Percentiles rank a stretch among this genome's conserved stretches.
Evolutionary conservation across 2,797 vertebrate species (phyloP).

Genomic region (Gymnopithys bicolor): DNA sequence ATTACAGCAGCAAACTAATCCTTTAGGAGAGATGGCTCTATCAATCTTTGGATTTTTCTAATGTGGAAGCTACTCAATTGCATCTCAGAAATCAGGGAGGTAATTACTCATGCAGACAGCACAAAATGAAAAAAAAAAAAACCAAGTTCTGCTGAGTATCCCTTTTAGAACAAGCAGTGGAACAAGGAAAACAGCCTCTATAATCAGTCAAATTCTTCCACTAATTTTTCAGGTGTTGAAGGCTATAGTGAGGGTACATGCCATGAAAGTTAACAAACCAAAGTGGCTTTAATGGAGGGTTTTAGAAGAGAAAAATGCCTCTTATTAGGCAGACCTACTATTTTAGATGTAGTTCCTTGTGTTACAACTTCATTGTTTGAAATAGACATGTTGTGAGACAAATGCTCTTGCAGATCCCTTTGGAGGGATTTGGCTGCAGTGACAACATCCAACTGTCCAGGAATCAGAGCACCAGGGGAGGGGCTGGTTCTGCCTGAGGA

Average conservation of each 20-base stretch:
- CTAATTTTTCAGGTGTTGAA: conserved; percentile 95
- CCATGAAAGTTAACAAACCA: conserved; percentile 84
- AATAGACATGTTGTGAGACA: background rate
- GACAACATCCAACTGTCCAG: background rate
- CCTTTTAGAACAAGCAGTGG: conserved; percentile 87
- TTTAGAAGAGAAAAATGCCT: conserved; percentile 66
- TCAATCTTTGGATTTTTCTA: conserved; percentile 91
- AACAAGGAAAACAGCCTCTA: conserved; percentile 86
- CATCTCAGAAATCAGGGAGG: conserved; percentile 94
- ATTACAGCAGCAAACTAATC: conserved; percentile 86
- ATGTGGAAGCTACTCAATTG: conserved; percentile 88
- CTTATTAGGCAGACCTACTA: conserved; percentile 60
- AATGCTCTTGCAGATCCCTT: background rate
- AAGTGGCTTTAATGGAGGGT: conserved; percentile 70
- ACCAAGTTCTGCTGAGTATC: conserved; percentile 93
- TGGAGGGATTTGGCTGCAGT: background rate
- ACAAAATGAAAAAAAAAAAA: conserved; percentile 89
- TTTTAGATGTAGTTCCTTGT: background rate
- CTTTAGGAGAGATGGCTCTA: conserved; percentile 86
- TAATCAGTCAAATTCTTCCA: conserved; percentile 93
- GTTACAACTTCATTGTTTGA: conserved; percentile 58
- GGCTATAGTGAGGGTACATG: conserved; percentile 80
- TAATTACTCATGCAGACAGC: conserved; percentile 98
- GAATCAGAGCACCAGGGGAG: rapidly evolving
- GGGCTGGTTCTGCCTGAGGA: rapidly evolving